Percentiles rank a stretch among this genome's conserved stretches.
These are phyloP conservation scores for Nanorana parkeri DNA, from an alignment of 2,113 vertebrate genomes.

Conservation along the genomic window DNA sequence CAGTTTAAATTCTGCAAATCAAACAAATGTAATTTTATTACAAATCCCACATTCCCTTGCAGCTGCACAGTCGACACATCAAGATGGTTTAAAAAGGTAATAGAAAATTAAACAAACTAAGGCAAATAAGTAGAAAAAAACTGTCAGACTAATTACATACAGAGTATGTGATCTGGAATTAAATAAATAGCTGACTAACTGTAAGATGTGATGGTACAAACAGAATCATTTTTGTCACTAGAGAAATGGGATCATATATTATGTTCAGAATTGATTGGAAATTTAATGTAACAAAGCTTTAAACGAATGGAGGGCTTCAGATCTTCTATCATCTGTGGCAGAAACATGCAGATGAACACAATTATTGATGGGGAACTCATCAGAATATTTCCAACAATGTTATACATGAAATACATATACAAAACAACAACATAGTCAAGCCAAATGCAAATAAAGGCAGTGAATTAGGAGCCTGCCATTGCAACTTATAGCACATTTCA, in stretches of 20 bases:
- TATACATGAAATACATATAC: background rate
- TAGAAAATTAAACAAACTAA: slow-evolving; percentile 19
- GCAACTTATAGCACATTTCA: background rate
- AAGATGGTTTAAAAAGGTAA: slow-evolving; percentile 20
- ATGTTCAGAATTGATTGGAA: background rate
- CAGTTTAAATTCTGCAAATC: slow-evolving; percentile 37
- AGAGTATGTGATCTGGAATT: background rate
- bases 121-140: background rate
- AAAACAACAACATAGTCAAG: background rate
- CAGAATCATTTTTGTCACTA: background rate
- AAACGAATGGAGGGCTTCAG: too few relatives aligned
- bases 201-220: background rate
- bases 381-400: background rate
- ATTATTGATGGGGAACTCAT: background rate
- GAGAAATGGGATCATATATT: background rate
- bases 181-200: slow-evolving; percentile 10
- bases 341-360: background rate
- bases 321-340: background rate
- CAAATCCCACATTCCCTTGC: slow-evolving; percentile 43
- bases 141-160: slow-evolving; percentile 21
- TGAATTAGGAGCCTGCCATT: background rate
- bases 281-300: slow-evolving; percentile 4
- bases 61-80: slow-evolving; percentile 28
- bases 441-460: background rate
- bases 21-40: slow-evolving; percentile 50